Conservation (phyloP, 2,888 invertebrate genomes). For the Stegana nigrithorax region DNA sequence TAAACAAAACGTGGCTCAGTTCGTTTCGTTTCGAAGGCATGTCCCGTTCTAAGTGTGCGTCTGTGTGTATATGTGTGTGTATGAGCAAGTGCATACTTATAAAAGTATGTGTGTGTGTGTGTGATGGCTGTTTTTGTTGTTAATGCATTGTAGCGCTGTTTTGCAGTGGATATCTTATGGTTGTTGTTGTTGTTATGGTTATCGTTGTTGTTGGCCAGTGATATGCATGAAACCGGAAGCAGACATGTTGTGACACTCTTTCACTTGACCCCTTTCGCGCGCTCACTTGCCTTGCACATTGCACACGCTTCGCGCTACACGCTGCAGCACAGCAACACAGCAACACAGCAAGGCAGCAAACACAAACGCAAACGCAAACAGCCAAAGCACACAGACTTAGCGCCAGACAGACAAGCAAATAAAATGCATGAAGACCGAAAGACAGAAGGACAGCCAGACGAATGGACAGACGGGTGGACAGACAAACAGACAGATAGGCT, state of each 20-base stretch:
- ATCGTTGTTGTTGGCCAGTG: slow-evolving; percentile 24
- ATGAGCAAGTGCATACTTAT: too few species aligned
- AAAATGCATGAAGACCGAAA: too few species aligned
- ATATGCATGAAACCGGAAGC: slow-evolving; percentile 48
- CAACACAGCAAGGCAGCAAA: slow-evolving; percentile 23
- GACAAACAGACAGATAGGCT: slow-evolving; percentile 4
- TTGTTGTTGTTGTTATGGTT: slow-evolving; percentile 19
- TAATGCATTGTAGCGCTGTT: not conserved
- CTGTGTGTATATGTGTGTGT: slow-evolving; percentile 22
- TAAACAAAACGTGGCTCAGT: slow-evolving; percentile 63
- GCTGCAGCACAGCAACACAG: slow-evolving; percentile 23
- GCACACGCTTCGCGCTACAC: too few species aligned
- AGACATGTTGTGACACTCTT: slow-evolving; percentile 63
- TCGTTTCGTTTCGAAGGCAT: too few species aligned
- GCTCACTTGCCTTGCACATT: too few species aligned
- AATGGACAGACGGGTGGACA: slow-evolving; percentile 26
- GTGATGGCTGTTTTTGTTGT: slow-evolving; percentile 29
- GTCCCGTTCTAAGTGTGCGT: slow-evolving; percentile 20
- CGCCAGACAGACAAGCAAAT: too few species aligned
- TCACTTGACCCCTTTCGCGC: slow-evolving; percentile 57
- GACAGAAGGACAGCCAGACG: slow-evolving; percentile 13
- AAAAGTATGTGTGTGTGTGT: too few species aligned
- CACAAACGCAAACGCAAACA: not conserved
- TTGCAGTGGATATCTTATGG: not conserved
- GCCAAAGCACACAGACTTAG: not conserved